Evolutionary conservation across 2,113 vertebrate species (phyloP), one percentile per base, ranked within the genome.

Genomic region (Siphamia tubifer): DNA sequence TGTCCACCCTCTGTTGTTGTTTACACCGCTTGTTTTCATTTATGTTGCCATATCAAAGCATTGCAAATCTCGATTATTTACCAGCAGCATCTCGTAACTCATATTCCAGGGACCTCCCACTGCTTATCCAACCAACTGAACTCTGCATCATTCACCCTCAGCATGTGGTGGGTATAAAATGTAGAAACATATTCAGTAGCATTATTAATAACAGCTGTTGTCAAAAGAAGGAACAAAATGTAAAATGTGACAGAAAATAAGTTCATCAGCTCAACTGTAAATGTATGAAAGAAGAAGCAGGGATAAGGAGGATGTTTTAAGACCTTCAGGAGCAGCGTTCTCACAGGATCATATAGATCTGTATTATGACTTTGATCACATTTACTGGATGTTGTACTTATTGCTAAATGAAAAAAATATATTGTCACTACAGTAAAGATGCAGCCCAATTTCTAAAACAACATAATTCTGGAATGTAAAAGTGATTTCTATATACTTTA

Each of bases 181-280:
- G 51, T 36, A 54, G 75, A 28, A 45, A 31, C 9, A 11, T 53
- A 34, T 53, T 71, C 54, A 19, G 76, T 19, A 7, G 31, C 62
- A 17, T 82, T 62, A 66, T 77, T 75, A 75, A 75, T 66, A 77
- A 60, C 68, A 69, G 49, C 68, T 79, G 81, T 40, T 82, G 45
- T 9, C 44, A 34, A 47, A 54, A 39, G n/a, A 25, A 16, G 49
- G 44, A 52, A 38, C 58, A 57, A 52, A 28, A 64, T 64, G 58
- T 52, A 60, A 49, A 67, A 71, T 5, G 30, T 49, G 3, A 31
- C 12, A 4, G 27, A 38, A 49, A 56, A 51, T 39, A 17, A 24
- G 45, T 65, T 64, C 47, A 49, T 76, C 57, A 68, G 30, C 10
- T 28, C 32, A 3, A 61, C 20, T 55, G 47, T 38, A 21, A 2